These are phyloP conservation scores for Proisotoma minuta DNA, from an alignment of 2,888 invertebrate genomes.

Conservation along the genomic window DNA sequence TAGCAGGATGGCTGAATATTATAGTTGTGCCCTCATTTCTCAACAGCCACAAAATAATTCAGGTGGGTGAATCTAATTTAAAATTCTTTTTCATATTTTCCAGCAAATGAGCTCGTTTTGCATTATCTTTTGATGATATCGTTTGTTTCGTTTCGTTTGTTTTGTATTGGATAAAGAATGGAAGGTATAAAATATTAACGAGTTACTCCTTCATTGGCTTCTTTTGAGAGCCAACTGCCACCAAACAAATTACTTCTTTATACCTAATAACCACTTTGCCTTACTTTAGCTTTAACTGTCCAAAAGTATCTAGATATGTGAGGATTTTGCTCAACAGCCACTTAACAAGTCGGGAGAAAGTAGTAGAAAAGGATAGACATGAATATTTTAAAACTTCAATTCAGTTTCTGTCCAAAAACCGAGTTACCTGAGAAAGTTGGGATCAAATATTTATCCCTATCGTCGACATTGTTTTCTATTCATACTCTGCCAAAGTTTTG, in stretches of 20 bases:
- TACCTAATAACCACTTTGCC: too few species aligned
- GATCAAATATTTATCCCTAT: constrained; percentile 26
- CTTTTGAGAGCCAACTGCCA: too few species aligned
- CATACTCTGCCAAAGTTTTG: background rate
- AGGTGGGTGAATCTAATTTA: constrained; percentile 6
- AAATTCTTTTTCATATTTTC: too few species aligned
- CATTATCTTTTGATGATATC: too few species aligned
- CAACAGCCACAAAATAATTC: constrained; percentile 22
- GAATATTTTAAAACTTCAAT: constrained; percentile 22
- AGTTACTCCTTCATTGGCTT: too few species aligned
- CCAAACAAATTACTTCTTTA: too few species aligned
- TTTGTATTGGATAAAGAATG: too few species aligned
- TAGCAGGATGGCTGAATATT: constrained; percentile 46
- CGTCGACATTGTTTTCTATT: constrained; percentile 4
- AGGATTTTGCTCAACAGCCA: constrained; percentile 5
- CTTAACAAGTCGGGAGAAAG: background rate
- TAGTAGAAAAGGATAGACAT: constrained; percentile 2
- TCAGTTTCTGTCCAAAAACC: background rate
- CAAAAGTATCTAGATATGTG: constrained; percentile 12
- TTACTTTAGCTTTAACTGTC: too few species aligned
- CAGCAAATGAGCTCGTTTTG: too few species aligned
- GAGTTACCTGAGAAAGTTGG: background rate
- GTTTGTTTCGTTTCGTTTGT: too few species aligned
- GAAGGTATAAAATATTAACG: too few species aligned
- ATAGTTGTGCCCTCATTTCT: constrained; percentile 45